A percentile compares a stretch with the other conserved stretches of the same genome.
Evolutionary conservation across 1,140 invertebrate species (phyloP).

Genomic region (Lerema accius): DNA sequence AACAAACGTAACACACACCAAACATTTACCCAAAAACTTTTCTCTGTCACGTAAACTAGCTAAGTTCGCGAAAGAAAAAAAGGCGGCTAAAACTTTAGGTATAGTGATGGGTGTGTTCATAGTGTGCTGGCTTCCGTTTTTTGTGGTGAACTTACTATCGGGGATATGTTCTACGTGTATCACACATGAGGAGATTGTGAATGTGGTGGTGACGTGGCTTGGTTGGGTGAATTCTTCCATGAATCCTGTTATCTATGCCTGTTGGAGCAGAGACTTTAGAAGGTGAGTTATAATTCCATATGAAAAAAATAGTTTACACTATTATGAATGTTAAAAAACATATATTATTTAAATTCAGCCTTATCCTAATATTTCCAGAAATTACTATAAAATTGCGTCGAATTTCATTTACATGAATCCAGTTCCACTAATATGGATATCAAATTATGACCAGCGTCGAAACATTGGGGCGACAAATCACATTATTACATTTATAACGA

Average conservation of each 20-base stretch:
- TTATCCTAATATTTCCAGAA: too few species aligned
- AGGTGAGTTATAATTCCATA: slow-evolving; percentile 80
- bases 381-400: too few species aligned
- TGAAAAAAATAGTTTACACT: too few species aligned
- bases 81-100: slow-evolving; percentile 96
- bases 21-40: slow-evolving; percentile 90
- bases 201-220: slow-evolving; percentile 97
- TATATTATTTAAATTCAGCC: neutral
- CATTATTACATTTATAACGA: slow-evolving; percentile 44
- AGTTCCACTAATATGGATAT: neutral
- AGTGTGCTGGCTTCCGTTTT: slow-evolving; percentile 99
- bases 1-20: slow-evolving; percentile 75
- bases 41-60: slow-evolving; percentile 94
- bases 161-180: slow-evolving; percentile 95
- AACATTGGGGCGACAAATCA: slow-evolving; percentile 35
- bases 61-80: slow-evolving; percentile 97
- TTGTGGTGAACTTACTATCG: slow-evolving; percentile 96
- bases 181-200: slow-evolving; percentile 94
- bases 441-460: neutral
- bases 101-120: slow-evolving; percentile 99
- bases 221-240: slow-evolving; percentile 99
- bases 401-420: neutral
- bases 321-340: too few species aligned
- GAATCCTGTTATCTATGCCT: slow-evolving; percentile 99
- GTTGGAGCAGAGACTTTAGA: slow-evolving; percentile 97